A percentile compares a stretch with the other conserved stretches of the same genome.
These are phyloP conservation scores for Platycercus adscitus DNA, from an alignment of 2,113 vertebrate species.

Conservation along the genomic window DNA sequence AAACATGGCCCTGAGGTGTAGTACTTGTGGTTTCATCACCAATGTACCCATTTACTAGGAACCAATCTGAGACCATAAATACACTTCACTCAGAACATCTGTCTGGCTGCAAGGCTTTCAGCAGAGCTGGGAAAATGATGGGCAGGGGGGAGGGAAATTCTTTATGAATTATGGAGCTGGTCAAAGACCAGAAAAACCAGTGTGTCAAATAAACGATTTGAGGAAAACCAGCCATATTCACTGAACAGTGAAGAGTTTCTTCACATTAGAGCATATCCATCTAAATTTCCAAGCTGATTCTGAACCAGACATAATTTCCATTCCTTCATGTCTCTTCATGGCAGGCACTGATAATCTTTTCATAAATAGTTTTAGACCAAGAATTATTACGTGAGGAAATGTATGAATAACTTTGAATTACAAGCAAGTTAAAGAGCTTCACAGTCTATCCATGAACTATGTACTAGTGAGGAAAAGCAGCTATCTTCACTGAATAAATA, in stretches of 20 bases:
- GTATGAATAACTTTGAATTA: constrained; percentile 60
- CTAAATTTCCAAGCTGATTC: constrained; percentile 47
- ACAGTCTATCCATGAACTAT: constrained; percentile 1
- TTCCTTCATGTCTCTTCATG: constrained; percentile 44
- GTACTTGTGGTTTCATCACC: background rate
- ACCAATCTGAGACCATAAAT: background rate
- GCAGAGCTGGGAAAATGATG: constrained; percentile 16
- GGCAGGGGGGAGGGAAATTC: background rate
- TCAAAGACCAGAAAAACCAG: constrained; percentile 35
- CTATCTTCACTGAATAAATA: constrained; percentile 59
- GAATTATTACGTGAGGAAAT: constrained; percentile 63
- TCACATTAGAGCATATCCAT: constrained; percentile 3
- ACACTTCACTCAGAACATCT: constrained; percentile 25
- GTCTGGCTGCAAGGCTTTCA: constrained; percentile 31
- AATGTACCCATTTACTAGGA: background rate
- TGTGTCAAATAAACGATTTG: constrained; percentile 47
- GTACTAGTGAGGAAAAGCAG: constrained; percentile 45
- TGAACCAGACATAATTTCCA: constrained; percentile 45
- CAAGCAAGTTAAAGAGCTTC: constrained; percentile 46
- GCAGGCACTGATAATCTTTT: constrained; percentile 55
- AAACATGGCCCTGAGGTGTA: background rate
- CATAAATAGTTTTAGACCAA: constrained; percentile 56
- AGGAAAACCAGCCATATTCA: constrained; percentile 25
- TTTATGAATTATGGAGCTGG: constrained; percentile 34
- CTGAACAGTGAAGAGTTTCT: constrained; percentile 43